Conservation (phyloP, 2,113 vertebrate genomes). For the Archocentrus centrarchus region DNA sequence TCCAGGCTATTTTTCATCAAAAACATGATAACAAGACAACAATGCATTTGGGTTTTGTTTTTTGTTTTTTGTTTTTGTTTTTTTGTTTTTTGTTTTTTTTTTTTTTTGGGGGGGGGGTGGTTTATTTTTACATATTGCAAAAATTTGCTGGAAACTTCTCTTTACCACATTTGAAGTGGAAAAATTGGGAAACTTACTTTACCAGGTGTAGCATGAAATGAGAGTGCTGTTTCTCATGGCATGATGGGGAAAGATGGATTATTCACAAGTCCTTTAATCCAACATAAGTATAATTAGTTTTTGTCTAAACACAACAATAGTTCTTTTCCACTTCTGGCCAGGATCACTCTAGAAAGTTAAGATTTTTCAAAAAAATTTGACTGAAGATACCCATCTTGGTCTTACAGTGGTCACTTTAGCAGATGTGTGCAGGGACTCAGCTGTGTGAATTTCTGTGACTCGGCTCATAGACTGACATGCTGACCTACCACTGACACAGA, state of each 20-base stretch:
- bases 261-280: background rate
- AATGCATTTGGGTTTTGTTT: background rate
- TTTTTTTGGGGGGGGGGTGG: no score
- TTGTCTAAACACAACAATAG: background rate
- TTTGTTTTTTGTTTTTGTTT: background rate
- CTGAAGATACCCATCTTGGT: background rate
- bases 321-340: background rate
- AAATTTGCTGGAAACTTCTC: background rate
- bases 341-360: accelerated
- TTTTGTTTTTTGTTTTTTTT: background rate
- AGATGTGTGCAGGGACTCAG: background rate
- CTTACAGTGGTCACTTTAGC: background rate
- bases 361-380: background rate
- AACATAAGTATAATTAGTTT: background rate
- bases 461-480: background rate
- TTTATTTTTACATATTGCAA: background rate
- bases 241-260: background rate
- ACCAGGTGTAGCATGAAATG: background rate
- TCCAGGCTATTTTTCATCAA: background rate
- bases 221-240: background rate
- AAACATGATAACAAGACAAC: background rate
- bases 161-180: background rate
- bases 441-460: slow-evolving; percentile 18
- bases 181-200: background rate
- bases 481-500: slow-evolving; percentile 25